Base-by-base conservation (phyloP, 2,888 invertebrate genomes). In the Drosophila nr. fundita region DNA sequence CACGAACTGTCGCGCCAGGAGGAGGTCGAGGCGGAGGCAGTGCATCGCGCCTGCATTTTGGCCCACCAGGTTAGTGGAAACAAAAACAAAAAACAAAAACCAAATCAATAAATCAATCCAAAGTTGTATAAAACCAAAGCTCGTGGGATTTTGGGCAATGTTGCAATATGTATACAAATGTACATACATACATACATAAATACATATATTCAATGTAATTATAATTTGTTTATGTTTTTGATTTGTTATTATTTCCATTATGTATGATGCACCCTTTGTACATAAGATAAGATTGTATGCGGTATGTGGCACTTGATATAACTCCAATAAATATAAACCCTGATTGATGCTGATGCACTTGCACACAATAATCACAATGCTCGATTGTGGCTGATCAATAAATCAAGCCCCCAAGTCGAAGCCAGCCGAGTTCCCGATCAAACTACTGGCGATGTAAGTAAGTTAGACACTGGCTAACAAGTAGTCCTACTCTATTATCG, bases 21-120 rank as follows among this genome's bases (percentile, higher is more conserved):
- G 94, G 98, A 99, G 93, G 98, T 99, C n/a, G 99, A 99, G 92
- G 98, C 97, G 0, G 99, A 99, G 93, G 99, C 99, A 42, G 98
- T 98, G 18, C 96, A 97, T 92, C 95, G 99, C 83, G 99, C 99
- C 34, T 98, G 98, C 91, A 96, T 97, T 80, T 96, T 98, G 87
- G 97, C 99, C 40, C 97, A 97, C 93, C 98, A 99, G 96, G 98
- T 98, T 90, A 83, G 79, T 75, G 42, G 24, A 36, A 55, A 38
- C 3, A 27, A 2, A 32, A 24, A 24, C 10, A 24, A 45, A 27
- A 4, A 34, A 45, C 21, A 24, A 2, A 15, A 21, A 48, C n/a
- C 1, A 48, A 32, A 13, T 11, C 32, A 24, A 27, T 24, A 42
- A 21, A 49, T 36, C 52, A 68, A 49, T 57, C 18, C 11, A 52